A percentile compares a stretch with the other conserved stretches of the same genome.
Conservation (phyloP, 2,888 invertebrate genomes). For the Dioctria rufipes region DNA sequence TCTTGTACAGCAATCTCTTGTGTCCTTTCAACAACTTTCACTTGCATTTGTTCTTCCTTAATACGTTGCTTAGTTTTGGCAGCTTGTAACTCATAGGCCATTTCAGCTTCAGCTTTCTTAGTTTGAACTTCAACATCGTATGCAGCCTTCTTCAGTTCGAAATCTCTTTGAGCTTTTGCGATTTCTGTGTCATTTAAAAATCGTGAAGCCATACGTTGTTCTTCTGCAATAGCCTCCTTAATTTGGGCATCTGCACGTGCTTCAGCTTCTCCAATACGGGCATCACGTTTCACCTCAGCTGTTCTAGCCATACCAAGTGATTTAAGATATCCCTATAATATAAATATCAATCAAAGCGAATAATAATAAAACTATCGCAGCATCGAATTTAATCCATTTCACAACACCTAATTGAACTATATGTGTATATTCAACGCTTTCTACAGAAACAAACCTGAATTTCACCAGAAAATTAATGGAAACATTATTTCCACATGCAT, state of each 20-base stretch:
- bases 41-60: constrained; percentile 98
- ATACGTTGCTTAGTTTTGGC: constrained; percentile 96
- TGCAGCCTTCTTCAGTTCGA: constrained; percentile 96
- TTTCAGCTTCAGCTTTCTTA: constrained; percentile 88
- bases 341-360: background rate
- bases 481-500: no score
- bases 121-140: constrained; percentile 98
- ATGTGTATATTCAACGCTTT: no score
- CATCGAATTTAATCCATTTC: no score
- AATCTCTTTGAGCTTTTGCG: constrained; percentile 96
- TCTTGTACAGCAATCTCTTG: constrained; percentile 97
- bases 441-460: no score
- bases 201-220: constrained; percentile 94
- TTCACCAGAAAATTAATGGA: no score
- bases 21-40: constrained; percentile 90
- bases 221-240: constrained; percentile 96
- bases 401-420: no score
- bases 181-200: constrained; percentile 97
- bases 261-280: constrained; percentile 97
- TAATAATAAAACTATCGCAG: no score
- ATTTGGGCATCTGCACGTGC: constrained; percentile 80
- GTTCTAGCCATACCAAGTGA: constrained; percentile 96
- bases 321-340: constrained; percentile 80
- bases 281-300: constrained; percentile 95
- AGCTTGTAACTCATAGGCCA: constrained; percentile 94